Evolutionary conservation across 2,888 invertebrate species (phyloP).

Genomic region (Epirrhoe alternata): DNA sequence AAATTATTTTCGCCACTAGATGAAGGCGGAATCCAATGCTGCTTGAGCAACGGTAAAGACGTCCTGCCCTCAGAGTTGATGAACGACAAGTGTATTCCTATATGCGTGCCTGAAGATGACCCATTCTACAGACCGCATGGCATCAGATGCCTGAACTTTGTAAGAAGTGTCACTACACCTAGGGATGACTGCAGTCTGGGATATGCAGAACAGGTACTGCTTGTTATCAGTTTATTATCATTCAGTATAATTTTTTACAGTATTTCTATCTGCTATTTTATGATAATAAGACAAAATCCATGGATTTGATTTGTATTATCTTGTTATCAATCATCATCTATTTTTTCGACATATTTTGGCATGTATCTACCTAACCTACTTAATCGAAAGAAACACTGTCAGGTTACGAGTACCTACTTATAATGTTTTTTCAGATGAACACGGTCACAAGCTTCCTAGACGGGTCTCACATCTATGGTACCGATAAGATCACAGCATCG

Average conservation of each 20-base stretch:
- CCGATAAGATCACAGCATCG: constrained; percentile 64
- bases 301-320: background rate
- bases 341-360: too few relatives aligned
- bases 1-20: constrained; percentile 50
- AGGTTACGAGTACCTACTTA: background rate
- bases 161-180: constrained; percentile 84
- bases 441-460: constrained; percentile 86
- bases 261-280: background rate
- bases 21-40: constrained; percentile 83
- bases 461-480: constrained; percentile 82
- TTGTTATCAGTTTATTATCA: background rate
- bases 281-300: too few relatives aligned
- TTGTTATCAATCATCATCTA: too few relatives aligned
- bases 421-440: constrained; percentile 85
- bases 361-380: too few relatives aligned
- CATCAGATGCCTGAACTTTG: constrained; percentile 85
- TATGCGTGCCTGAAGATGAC: constrained; percentile 83
- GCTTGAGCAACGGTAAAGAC: constrained; percentile 71
- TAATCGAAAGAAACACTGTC: too few relatives aligned
- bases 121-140: constrained; percentile 78
- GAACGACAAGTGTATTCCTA: constrained; percentile 87
- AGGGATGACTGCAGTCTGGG: constrained; percentile 84
- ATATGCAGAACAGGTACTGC: constrained; percentile 83
- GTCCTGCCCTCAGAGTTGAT: constrained; percentile 71
- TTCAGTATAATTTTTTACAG: background rate